Evolutionary conservation across 2,113 vertebrate species (phyloP).

Genomic region (Morone saxatilis): DNA sequence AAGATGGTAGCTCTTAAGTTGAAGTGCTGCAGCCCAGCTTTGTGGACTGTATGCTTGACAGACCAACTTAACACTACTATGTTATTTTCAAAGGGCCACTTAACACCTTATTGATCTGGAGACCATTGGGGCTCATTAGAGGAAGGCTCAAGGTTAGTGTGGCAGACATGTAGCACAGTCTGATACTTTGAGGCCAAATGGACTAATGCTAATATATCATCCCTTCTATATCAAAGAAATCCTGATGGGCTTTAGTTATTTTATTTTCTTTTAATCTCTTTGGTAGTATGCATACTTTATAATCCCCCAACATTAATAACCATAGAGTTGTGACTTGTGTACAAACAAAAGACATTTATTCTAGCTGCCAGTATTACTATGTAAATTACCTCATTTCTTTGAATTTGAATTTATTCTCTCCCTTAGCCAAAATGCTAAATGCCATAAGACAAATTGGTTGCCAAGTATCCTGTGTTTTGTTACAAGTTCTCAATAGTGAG

Average conservation of each 20-base stretch:
- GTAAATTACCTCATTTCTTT: slow-evolving; percentile 34
- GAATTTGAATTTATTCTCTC: slow-evolving; percentile 12
- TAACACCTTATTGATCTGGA: slow-evolving; percentile 79
- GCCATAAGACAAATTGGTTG: neutral
- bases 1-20: slow-evolving; percentile 78
- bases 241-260: slow-evolving; percentile 3
- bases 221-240: neutral
- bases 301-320: slow-evolving; percentile 30
- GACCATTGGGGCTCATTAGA: slow-evolving; percentile 58
- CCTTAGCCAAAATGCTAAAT: slow-evolving; percentile 32
- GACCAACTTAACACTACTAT: slow-evolving; percentile 61
- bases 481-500: neutral
- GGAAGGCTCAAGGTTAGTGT: neutral
- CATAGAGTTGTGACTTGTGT: slow-evolving; percentile 23
- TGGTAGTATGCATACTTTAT: slow-evolving; percentile 2
- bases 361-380: slow-evolving; percentile 22
- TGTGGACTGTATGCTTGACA: slow-evolving; percentile 62
- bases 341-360: slow-evolving; percentile 25
- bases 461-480: slow-evolving; percentile 10
- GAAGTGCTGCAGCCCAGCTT: slow-evolving; percentile 70
- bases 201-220: neutral
- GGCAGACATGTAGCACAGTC: neutral
- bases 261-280: slow-evolving; percentile 24
- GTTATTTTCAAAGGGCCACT: slow-evolving; percentile 70
- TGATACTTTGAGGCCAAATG: neutral